Evolutionary conservation across 2,888 invertebrate species (phyloP).

Genomic region (Coecobrya sp.): DNA sequence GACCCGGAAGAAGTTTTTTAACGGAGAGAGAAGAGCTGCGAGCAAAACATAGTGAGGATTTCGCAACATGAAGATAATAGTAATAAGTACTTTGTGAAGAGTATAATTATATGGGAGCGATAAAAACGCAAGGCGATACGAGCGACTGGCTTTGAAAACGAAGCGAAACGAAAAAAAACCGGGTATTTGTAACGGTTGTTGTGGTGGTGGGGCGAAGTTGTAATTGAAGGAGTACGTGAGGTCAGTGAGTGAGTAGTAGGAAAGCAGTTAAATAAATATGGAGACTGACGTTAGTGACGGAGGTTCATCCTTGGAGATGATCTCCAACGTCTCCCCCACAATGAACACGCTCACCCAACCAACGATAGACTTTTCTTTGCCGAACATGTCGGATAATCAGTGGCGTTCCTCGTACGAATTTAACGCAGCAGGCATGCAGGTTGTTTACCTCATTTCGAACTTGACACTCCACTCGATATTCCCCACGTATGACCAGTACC

Average conservation of each 20-base stretch:
- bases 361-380: slow-evolving; percentile 77
- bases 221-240: slow-evolving; percentile 14
- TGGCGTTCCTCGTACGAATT: slow-evolving; percentile 80
- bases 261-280: slow-evolving; percentile 47
- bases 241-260: not conserved
- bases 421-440: slow-evolving; percentile 84
- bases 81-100: slow-evolving; percentile 15
- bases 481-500: slow-evolving; percentile 84
- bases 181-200: not conserved
- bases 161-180: not conserved
- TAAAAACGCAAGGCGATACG: not conserved
- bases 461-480: slow-evolving; percentile 83
- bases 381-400: slow-evolving; percentile 80
- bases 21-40: slow-evolving; percentile 19
- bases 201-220: not conserved
- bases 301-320: slow-evolving; percentile 57
- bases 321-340: slow-evolving; percentile 33
- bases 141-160: slow-evolving; percentile 47
- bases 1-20: slow-evolving; percentile 66
- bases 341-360: slow-evolving; percentile 77
- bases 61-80: not conserved
- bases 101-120: slow-evolving; percentile 33
- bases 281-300: slow-evolving; percentile 72
- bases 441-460: slow-evolving; percentile 81
- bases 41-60: not conserved